These are phyloP conservation scores for Caiman crocodilus DNA, from an alignment of 2,797 vertebrate species.

Conservation along the genomic window DNA sequence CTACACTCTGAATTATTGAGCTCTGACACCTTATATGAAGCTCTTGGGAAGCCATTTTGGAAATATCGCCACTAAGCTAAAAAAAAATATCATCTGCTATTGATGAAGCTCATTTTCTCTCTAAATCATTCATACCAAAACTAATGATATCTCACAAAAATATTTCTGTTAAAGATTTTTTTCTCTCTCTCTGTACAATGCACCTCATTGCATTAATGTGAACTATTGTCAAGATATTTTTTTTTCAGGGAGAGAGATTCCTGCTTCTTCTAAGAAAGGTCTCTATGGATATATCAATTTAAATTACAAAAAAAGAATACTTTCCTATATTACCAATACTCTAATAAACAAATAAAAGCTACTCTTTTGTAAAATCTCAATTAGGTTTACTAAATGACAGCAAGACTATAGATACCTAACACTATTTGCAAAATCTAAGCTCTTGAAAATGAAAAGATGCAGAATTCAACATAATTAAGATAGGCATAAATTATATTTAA, in stretches of 20 bases:
- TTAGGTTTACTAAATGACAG: not conserved
- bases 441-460: not conserved
- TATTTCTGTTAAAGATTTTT: not conserved
- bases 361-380: not conserved
- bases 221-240: not conserved
- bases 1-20: not conserved
- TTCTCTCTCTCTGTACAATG: not conserved
- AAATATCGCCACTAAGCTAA: not conserved
- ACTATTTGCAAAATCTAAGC: not conserved
- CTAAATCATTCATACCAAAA: not conserved
- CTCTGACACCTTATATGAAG: not conserved
- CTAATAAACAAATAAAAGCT: not conserved
- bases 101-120: not conserved
- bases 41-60: not conserved
- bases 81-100: not conserved
- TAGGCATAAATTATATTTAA: too few relatives aligned
- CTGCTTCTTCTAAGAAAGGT: not conserved
- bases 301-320: not conserved
- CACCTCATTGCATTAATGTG: fast-evolving
- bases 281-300: not conserved
- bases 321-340: not conserved
- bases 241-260: not conserved
- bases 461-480: too few relatives aligned
- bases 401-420: not conserved
- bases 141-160: not conserved